These are phyloP conservation scores for Colostygia pectinataria DNA, from an alignment of 2,888 invertebrate genomes.

Conservation along the genomic window DNA sequence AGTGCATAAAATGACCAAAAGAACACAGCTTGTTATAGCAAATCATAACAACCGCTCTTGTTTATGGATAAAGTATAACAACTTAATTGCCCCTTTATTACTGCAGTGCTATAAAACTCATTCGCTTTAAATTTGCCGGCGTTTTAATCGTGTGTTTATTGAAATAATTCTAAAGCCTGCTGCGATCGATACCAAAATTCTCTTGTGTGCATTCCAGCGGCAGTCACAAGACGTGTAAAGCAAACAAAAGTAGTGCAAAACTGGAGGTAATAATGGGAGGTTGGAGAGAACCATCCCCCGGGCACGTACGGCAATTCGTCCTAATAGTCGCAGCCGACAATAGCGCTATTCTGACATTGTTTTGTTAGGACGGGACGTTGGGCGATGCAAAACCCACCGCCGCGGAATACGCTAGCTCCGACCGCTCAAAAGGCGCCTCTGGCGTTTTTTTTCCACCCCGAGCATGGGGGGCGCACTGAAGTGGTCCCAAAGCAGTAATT, in stretches of 20 bases:
- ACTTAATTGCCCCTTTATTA: constrained; percentile 51
- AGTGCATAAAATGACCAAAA: constrained; percentile 4
- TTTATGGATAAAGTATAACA: constrained; percentile 46
- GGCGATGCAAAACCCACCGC: constrained; percentile 63
- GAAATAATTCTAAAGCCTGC: constrained; percentile 30
- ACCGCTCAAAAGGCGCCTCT: constrained; percentile 50
- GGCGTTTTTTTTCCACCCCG: constrained; percentile 52
- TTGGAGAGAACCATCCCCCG: constrained; percentile 53
- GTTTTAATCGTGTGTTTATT: constrained; percentile 44
- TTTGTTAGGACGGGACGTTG: constrained; percentile 69
- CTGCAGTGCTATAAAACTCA: constrained; percentile 46
- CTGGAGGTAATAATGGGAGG: constrained; percentile 67
- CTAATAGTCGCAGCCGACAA: constrained; percentile 73
- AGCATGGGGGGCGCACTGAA: constrained; percentile 72
- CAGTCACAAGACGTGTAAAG: constrained; percentile 58
- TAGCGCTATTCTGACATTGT: constrained; percentile 64
- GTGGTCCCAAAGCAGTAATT: constrained; percentile 70
- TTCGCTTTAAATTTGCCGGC: constrained; percentile 47
- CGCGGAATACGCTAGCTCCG: constrained; percentile 40
- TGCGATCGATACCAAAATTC: constrained; percentile 44
- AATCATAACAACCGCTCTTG: constrained; percentile 44
- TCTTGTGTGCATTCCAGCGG: constrained; percentile 50
- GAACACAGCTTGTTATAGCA: constrained; percentile 24
- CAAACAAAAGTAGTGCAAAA: constrained; percentile 69
- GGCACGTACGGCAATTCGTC: constrained; percentile 76